Evolutionary conservation across 1,140 invertebrate genomes (phyloP), one percentile per base, ranked within the genome.

Genomic region (Cotesia glomerata): DNA sequence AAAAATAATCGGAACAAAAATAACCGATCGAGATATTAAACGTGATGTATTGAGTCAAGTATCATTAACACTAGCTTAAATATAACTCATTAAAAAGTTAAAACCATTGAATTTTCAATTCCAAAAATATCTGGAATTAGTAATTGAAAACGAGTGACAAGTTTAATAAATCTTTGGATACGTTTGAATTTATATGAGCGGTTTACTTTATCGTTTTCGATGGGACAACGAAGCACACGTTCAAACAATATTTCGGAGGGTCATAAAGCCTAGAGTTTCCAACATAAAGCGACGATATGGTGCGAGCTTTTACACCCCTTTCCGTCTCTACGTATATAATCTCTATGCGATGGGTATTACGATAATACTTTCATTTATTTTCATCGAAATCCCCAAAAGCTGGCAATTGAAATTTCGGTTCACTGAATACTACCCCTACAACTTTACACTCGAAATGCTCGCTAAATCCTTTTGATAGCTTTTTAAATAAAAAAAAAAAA

Each of bases 291-390:
- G 68, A 49, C 16, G 45, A 62, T 16, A 62, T 36, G 36, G 45
- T 18, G 39, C 32, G 59, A 16, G 59, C 26, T 26, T n/a, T 39
- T 35, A 8, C 39, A 26, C 18, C 58, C 39, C 16, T 39, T 32
- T 45, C 61, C 18, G 8, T 39, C 16, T 51, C 16, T 51, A 4
- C 45, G n/a, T 65, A 45, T 51, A 65, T 65, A 65, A 32, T 34
- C 51, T 34, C 9, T 26, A 54, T 13, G 11, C 34, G 14, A 14
- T 45, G 13, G n/a, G 51, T 14, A 13, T 16, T 54, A 34, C 51
- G 49, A 68, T 68, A 71, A 65, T 64, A 65, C 61, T 62, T 71
- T 65, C 64, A 56, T 71, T 71, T 62, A 49, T 58, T 71, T 71
- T 7, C 45, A 32, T 49, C 7, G 49, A 51, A 71, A 58, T 16